These are phyloP conservation scores for Diarsia mendica DNA, from an alignment of 2,888 invertebrate species.

Conservation along the genomic window DNA sequence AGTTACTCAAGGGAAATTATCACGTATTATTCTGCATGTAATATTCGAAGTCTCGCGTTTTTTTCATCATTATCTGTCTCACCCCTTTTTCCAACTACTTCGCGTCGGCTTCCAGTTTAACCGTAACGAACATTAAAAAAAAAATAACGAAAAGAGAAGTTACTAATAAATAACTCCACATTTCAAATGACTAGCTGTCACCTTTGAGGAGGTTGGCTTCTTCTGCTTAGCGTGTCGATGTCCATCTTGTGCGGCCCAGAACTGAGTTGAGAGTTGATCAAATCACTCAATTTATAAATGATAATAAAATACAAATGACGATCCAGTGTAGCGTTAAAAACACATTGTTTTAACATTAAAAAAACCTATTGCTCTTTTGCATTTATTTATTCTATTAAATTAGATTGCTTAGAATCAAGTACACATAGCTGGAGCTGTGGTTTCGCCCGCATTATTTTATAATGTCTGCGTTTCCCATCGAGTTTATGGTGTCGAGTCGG, in stretches of 20 bases:
- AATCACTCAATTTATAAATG: too few relatives aligned
- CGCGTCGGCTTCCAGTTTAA: not conserved
- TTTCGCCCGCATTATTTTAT: conserved; percentile 53
- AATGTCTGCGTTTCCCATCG: conserved; percentile 51
- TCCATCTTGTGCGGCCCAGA: too few relatives aligned
- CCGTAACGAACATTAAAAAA: too few relatives aligned
- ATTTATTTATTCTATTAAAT: conserved; percentile 1
- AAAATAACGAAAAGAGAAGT: not conserved
- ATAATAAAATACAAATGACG: not conserved
- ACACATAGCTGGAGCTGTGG: conserved; percentile 32
- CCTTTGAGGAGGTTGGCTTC: not conserved
- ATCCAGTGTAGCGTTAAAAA: not conserved
- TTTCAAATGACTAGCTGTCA: not conserved
- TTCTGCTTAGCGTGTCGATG: too few relatives aligned
- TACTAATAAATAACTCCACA: not conserved
- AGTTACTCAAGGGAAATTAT: not conserved
- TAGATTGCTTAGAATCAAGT: not conserved
- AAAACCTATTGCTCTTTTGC: not conserved
- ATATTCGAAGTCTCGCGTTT: not conserved
- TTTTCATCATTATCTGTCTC: not conserved
- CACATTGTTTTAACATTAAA: too few relatives aligned
- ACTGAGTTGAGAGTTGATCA: too few relatives aligned
- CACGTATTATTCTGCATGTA: not conserved
- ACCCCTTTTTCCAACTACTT: not conserved
- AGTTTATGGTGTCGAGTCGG: conserved; percentile 53